Evolutionary conservation across 23 tunicate species (phyloP), one percentile per base, ranked within the genome.

Genomic region (Halocynthia roretzi): DNA sequence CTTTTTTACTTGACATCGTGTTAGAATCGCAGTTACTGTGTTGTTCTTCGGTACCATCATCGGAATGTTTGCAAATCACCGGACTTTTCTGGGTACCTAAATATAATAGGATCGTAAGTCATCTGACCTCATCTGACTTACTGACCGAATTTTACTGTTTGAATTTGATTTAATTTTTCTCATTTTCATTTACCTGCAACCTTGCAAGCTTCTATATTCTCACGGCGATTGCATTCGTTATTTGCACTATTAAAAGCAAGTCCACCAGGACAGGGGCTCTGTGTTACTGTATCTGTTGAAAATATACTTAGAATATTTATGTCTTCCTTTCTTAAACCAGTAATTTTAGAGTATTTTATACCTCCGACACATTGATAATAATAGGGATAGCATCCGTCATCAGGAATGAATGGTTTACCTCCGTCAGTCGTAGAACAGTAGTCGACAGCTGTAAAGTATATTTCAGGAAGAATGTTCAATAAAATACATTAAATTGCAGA

Each of bases 21-120:
- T 20, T 68, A 5, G 49, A 76, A 57, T 86, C 82, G 70, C 98
- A 92, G 77, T 83, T 85, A 48, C 88, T 92, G 53, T 87, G 90
- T 74, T 82, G 85, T 6, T 85, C 98, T 8, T 57, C 50, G 0
- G 91, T 92, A 62, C 74, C 84, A 61, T 92, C 98, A 80, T 86
- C 91, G 1, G 83, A 82, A 5, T 91, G 84, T 51, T 81, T 70
- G 56, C 98, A 92, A 51, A 81, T 69, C 15, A 92, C 87, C 8
- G 92, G 75, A 10, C 86, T 70, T 8, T 80, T 75, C 20, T 86
- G 98, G 17, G 83, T 80, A 40, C 84, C 98, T 10, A 31, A 31
- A 31, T 31, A 31, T 31, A 4, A 31, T 0, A n/a, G n/a, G n/a
- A n/a, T n/a, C n/a, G n/a, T n/a, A n/a, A n/a, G n/a, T n/a, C n/a